Percentiles rank a stretch among this genome's conserved stretches.
Conservation (phyloP, 2,113 vertebrate genomes). For the Macroglossus sobrinus region DNA sequence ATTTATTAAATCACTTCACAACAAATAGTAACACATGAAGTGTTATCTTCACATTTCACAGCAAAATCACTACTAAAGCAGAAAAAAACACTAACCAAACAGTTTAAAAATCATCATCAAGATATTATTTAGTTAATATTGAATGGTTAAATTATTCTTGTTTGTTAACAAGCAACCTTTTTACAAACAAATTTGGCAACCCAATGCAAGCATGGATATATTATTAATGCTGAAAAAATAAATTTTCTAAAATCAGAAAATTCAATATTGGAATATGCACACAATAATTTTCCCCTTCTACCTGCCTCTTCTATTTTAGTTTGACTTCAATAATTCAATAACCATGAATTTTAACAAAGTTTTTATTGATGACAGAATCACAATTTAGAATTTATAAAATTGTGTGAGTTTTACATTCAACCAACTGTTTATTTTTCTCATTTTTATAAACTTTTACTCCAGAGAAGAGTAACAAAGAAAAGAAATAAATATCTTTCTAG, state of each 20-base stretch:
- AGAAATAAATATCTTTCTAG: background rate
- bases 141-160: conserved; percentile 40
- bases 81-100: conserved; percentile 66
- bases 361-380: background rate
- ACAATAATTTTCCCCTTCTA: background rate
- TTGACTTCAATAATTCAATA: background rate
- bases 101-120: conserved; percentile 57
- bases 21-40: conserved; percentile 78
- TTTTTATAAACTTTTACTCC: background rate
- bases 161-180: conserved; percentile 31
- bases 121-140: conserved; percentile 68
- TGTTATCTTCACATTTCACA: conserved; percentile 72
- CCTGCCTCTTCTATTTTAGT: background rate
- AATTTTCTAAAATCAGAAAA: conserved; percentile 3
- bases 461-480: background rate
- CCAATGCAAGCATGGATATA: background rate
- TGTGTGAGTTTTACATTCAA: background rate
- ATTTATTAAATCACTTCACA: conserved; percentile 82
- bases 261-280: background rate
- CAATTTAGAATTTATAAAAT: background rate
- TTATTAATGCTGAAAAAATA: conserved; percentile 19
- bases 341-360: background rate
- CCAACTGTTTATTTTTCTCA: background rate
- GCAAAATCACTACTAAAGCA: conserved; percentile 63
- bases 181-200: conserved; percentile 36